Evolutionary conservation across 1,140 invertebrate genomes (phyloP).

Genomic region (Bombus balteatus): DNA sequence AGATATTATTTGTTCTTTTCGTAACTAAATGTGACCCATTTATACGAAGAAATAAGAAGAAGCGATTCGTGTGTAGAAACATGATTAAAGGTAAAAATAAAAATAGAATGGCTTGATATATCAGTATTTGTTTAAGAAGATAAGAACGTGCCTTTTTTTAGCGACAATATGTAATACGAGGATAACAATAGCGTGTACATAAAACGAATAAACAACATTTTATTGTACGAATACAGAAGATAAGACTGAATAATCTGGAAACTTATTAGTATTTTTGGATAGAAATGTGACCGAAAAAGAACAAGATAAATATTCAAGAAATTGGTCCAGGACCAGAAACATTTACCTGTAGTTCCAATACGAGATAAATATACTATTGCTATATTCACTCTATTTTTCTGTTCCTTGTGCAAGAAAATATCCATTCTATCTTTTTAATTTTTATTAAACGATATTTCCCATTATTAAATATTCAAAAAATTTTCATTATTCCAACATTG

Average conservation of each 20-base stretch:
- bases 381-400: neutral
- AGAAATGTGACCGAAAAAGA: constrained; percentile 2
- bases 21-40: neutral
- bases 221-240: neutral
- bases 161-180: neutral
- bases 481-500: no score
- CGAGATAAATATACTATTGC: neutral
- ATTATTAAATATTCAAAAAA: neutral
- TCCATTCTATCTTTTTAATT: neutral
- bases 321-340: neutral
- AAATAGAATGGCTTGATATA: neutral
- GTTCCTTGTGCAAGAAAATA: neutral
- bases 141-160: neutral
- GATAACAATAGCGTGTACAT: neutral
- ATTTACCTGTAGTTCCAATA: neutral
- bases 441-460: neutral
- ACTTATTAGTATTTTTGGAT: neutral
- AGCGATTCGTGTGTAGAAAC: neutral
- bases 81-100: neutral
- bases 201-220: neutral
- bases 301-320: constrained; percentile 26
- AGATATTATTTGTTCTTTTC: neutral
- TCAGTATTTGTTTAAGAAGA: neutral
- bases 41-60: no score
- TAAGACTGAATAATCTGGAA: neutral